These are phyloP conservation scores for Anabacerthia variegaticeps DNA, from an alignment of 2,797 vertebrate genomes.

Conservation along the genomic window DNA sequence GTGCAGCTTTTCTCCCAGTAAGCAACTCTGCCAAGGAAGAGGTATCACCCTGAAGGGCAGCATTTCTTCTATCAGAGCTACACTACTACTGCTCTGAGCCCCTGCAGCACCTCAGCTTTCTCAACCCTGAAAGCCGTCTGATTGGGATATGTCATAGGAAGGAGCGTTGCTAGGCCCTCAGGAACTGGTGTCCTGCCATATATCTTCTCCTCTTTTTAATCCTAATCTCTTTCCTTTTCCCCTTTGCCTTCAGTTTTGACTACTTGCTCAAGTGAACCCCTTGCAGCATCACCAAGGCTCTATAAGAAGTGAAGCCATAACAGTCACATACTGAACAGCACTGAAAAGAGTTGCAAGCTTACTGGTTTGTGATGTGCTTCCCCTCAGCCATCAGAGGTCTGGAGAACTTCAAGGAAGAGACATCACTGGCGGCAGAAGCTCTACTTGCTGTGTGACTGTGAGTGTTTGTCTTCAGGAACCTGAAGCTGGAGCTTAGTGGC, in stretches of 20 bases:
- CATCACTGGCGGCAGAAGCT: not conserved
- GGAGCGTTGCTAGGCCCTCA: not conserved
- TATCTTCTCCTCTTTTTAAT: not conserved
- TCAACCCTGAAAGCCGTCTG: not conserved
- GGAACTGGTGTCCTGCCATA: not conserved
- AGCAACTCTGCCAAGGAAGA: not conserved
- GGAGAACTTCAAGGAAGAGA: not conserved
- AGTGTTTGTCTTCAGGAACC: not conserved
- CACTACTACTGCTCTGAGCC: not conserved
- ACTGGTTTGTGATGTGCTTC: not conserved
- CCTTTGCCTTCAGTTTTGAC: not conserved
- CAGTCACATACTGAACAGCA: not conserved
- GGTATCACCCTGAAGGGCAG: not conserved
- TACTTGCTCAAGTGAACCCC: not conserved
- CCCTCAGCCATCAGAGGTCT: not conserved
- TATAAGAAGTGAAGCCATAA: not conserved
- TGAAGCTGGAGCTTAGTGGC: not conserved
- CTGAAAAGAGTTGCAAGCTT: not conserved
- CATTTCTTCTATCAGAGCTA: not conserved
- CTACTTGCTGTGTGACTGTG: not conserved
- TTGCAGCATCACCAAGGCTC: not conserved
- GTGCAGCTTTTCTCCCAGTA: not conserved
- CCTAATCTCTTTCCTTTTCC: not conserved
- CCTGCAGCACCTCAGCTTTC: not conserved
- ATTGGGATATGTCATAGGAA: not conserved